Base-by-base conservation (phyloP, 2,888 invertebrate species). In the Pandemis corylana region DNA sequence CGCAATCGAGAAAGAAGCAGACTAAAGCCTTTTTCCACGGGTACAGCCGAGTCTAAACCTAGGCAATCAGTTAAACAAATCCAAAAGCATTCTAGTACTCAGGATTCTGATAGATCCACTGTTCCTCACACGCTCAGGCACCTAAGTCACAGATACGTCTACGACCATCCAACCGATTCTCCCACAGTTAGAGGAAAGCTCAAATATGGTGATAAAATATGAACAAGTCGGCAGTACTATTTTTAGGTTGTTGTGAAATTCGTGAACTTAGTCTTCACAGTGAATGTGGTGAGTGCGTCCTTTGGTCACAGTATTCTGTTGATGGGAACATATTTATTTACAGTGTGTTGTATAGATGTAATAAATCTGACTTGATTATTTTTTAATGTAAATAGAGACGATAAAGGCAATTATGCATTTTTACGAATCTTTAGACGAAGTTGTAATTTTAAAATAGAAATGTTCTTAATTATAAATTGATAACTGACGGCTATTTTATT, bases 161-260 rank as follows among this genome's bases (percentile, higher is more conserved):
- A 78, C 51, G 76, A 78, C 7, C 81, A 85, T 68, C 80, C 79
- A 53, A 79, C 77, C 36, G 86, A 86, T 36, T 76, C 84, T 6
- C 68, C 76, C 12, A 85, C 83, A 76, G 79, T 81, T 6, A 82
- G 83, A 73, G 88, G 87, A 49, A 89, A 88, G 79, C 84, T 89
- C 5, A 93, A 92, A 83, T 94, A 94, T 83, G 94, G 94, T 87
- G 94, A 94, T 81, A 93, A 92, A 90, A 88, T 91, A 81, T 90
- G 84, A 88, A 81, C 76, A 76, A 65, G 76, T 82, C 80, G 84
- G 80, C 82, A 78, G 80, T 82, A 77, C 77, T 83, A 84, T 69
- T 69, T 80, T 77, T 81, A 80, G 79, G 69, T 46, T 76, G 79
- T 71, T 81, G 74, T 81, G 73, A 77, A 80, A 82, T 78, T 77